A percentile compares a stretch with the other conserved stretches of the same genome.
Evolutionary conservation across 1,140 invertebrate genomes (phyloP).

Genomic region (Drosophila aff.): DNA sequence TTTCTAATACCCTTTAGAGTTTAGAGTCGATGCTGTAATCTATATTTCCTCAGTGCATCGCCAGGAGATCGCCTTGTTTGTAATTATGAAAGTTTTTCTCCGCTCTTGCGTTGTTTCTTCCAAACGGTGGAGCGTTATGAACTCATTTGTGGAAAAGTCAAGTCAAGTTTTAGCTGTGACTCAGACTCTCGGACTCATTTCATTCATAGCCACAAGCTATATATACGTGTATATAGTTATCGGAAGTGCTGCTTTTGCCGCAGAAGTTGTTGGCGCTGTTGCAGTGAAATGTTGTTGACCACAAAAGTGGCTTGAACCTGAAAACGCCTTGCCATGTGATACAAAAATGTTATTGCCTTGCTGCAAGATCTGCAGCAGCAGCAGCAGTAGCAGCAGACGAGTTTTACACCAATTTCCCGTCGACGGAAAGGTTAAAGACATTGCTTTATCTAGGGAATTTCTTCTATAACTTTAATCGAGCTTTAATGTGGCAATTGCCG

Average conservation of each 20-base stretch:
- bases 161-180: slow-evolving; percentile 70
- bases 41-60: slow-evolving; percentile 9
- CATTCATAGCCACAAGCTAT: slow-evolving; percentile 48
- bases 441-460: slow-evolving; percentile 61
- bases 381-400: slow-evolving; percentile 39
- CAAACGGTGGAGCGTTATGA: slow-evolving; percentile 66
- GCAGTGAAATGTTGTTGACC: slow-evolving; percentile 56
- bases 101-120: slow-evolving; percentile 27
- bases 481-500: slow-evolving; percentile 78
- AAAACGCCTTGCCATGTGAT: slow-evolving; percentile 74
- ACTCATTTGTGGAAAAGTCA: slow-evolving; percentile 75
- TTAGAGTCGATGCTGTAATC: background rate
- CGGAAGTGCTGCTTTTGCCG: slow-evolving; percentile 36
- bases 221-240: slow-evolving; percentile 12
- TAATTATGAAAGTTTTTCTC: slow-evolving; percentile 80
- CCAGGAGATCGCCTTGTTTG: slow-evolving; percentile 52
- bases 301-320: slow-evolving; percentile 72
- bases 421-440: slow-evolving; percentile 76
- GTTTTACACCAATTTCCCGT: slow-evolving; percentile 81
- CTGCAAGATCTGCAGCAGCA: slow-evolving; percentile 39
- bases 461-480: slow-evolving; percentile 67
- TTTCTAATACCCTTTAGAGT: background rate
- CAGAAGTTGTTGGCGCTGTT: slow-evolving; percentile 24
- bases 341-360: slow-evolving; percentile 67
- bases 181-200: slow-evolving; percentile 60